A percentile compares a stretch with the other conserved stretches of the same genome.
phyloP scores from a whole-genome alignment of 2,113 vertebrate genomes.

The Crotalus viridis region DNA sequence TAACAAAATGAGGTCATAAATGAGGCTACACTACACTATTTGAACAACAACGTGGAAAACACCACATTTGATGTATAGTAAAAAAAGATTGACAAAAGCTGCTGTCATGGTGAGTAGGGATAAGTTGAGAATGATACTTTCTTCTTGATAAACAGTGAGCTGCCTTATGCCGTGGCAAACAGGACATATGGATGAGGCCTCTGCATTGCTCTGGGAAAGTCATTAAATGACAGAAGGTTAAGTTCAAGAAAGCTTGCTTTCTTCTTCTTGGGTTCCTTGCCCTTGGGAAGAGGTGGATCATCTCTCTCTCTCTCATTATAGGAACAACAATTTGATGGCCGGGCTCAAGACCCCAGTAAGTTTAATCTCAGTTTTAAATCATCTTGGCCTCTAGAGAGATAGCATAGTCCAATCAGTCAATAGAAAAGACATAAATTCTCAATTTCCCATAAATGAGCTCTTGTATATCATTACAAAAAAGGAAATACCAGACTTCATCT shows the following conservation, averaged over 20 bases:
- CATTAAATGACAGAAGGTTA: background rate
- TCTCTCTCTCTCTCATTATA: background rate
- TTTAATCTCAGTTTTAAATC: background rate
- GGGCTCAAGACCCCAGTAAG: constrained; percentile 54
- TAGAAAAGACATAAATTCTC: background rate
- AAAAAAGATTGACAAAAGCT: background rate
- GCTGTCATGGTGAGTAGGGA: background rate
- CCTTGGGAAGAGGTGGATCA: background rate
- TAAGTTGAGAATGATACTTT: background rate
- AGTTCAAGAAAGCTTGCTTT: background rate
- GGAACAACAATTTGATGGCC: constrained; percentile 47
- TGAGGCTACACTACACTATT: background rate
- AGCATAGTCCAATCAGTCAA: background rate
- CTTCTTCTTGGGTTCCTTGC: background rate
- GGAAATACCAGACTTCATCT: background rate
- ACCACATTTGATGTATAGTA: background rate
- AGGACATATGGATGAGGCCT: background rate
- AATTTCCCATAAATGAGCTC: background rate
- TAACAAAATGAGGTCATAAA: background rate
- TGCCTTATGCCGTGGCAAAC: background rate
- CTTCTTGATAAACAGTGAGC: background rate
- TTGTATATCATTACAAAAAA: background rate
- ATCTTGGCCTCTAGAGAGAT: background rate
- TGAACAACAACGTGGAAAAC: background rate
- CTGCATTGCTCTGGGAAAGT: background rate